These are phyloP conservation scores for Cosmorhoe ocellata DNA, from an alignment of 2,888 invertebrate genomes.

Conservation along the genomic window DNA sequence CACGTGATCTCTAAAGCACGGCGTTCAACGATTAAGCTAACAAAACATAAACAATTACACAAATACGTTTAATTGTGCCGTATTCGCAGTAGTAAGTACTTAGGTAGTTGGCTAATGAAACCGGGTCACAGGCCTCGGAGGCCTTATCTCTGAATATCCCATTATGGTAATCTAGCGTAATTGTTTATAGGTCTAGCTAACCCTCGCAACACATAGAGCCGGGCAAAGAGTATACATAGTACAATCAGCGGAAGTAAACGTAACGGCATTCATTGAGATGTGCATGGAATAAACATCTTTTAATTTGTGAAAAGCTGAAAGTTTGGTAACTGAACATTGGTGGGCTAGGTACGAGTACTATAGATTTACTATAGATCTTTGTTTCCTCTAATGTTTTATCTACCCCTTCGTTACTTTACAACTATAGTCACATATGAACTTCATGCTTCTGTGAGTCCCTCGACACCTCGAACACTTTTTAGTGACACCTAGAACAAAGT, in stretches of 20 bases:
- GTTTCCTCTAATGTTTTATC: too few species aligned
- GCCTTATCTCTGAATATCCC: slow-evolving; percentile 42
- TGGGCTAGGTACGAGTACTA: too few species aligned
- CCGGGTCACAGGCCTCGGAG: slow-evolving; percentile 17
- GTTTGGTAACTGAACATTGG: too few species aligned
- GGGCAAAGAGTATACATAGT: slow-evolving; percentile 24
- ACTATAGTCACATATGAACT: slow-evolving; percentile 1
- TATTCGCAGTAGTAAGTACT: slow-evolving; percentile 10
- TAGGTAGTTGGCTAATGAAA: slow-evolving; percentile 18
- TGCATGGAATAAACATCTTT: too few species aligned
- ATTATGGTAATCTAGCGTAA: slow-evolving; percentile 52
- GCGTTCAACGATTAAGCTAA: slow-evolving; percentile 21
- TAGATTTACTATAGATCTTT: too few species aligned
- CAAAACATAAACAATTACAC: slow-evolving; percentile 26
- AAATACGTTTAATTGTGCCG: slow-evolving; percentile 25
- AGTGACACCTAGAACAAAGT: too few species aligned
- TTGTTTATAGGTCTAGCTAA: slow-evolving; percentile 45
- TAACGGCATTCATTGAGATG: too few species aligned
- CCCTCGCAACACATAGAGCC: slow-evolving; percentile 21
- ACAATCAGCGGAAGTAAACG: background rate
- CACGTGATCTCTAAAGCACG: too few species aligned
- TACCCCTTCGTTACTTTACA: background rate
- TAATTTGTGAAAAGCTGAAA: too few species aligned
- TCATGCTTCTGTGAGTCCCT: slow-evolving; percentile 1
- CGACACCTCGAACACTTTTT: slow-evolving; percentile 19